Percentiles rank a stretch among this genome's conserved stretches.
These are phyloP conservation scores for Limonius californicus DNA, from an alignment of 1,140 invertebrate species.

Conservation along the genomic window DNA sequence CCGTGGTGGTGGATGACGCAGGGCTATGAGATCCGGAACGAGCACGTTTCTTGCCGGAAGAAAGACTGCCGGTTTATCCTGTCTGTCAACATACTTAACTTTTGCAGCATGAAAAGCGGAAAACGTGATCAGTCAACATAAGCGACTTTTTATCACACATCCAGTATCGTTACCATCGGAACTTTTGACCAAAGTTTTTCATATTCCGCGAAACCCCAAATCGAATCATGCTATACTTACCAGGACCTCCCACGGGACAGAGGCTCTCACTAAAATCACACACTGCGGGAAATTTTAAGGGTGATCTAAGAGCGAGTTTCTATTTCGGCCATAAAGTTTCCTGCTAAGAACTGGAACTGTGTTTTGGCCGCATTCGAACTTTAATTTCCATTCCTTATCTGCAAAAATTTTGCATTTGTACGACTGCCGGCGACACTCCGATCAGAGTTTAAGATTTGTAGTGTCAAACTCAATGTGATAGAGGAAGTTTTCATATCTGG, in stretches of 20 bases:
- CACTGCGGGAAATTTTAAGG: background rate
- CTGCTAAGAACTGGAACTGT: background rate
- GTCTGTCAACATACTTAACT: slow-evolving; percentile 37
- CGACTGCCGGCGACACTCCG: slow-evolving; percentile 8
- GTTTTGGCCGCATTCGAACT: background rate
- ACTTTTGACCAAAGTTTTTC: slow-evolving; percentile 1
- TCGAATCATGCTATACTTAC: slow-evolving; percentile 7
- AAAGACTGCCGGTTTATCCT: slow-evolving; percentile 35
- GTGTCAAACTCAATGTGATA: slow-evolving; percentile 13
- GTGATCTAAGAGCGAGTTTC: background rate
- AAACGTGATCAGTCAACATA: slow-evolving; percentile 37
- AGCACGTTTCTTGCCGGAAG: slow-evolving; percentile 34
- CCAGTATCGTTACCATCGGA: slow-evolving; percentile 7
- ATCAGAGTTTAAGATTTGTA: slow-evolving; percentile 14
- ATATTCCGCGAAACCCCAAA: slow-evolving; percentile 13
- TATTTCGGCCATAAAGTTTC: background rate
- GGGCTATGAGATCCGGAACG: slow-evolving; percentile 23
- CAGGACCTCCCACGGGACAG: background rate
- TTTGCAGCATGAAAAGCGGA: slow-evolving; percentile 28
- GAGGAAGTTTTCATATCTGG: slow-evolving; percentile 11
- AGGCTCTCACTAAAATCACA: background rate
- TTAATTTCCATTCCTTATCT: slow-evolving; percentile 12
- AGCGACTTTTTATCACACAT: slow-evolving; percentile 29
- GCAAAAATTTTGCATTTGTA: slow-evolving; percentile 5
- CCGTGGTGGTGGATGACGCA: background rate